A percentile compares a stretch with the other conserved stretches of the same genome.
Evolutionary conservation across 1,140 invertebrate genomes (phyloP).

Genomic region (Zaprionus gabonicus): DNA sequence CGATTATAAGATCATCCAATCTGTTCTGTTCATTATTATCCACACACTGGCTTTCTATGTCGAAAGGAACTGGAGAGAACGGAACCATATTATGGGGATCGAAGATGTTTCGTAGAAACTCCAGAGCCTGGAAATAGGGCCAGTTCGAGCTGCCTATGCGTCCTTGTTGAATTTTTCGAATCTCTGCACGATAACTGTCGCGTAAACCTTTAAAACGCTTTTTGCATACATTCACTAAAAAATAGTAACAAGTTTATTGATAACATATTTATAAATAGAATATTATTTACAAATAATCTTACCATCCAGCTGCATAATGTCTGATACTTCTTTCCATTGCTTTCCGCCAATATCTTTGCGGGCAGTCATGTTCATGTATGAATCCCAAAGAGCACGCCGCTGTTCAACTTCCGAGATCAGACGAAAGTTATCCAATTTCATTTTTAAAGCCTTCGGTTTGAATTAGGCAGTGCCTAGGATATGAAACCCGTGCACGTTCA

Average conservation of each 20-base stretch:
- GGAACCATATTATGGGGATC: constrained; percentile 49
- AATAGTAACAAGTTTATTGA: background rate
- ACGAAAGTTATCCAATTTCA: constrained; percentile 63
- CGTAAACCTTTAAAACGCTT: constrained; percentile 66
- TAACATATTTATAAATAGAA: background rate
- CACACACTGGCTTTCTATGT: background rate
- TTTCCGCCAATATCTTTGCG: constrained; percentile 53
- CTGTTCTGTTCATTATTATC: background rate
- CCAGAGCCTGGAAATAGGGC: constrained; percentile 60
- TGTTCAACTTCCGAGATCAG: constrained; percentile 57
- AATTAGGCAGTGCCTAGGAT: background rate
- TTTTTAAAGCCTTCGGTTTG: constrained; percentile 4
- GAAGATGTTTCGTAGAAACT: constrained; percentile 67
- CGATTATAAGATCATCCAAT: constrained; percentile 61
- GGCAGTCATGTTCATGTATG: constrained; percentile 37
- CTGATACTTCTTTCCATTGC: constrained; percentile 56
- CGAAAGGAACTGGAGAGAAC: constrained; percentile 37
- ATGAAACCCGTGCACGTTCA: background rate
- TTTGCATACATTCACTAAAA: constrained; percentile 48
- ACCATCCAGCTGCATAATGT: constrained; percentile 55
- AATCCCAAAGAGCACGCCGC: constrained; percentile 61
- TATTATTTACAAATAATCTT: background rate
- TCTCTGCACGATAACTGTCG: constrained; percentile 62
- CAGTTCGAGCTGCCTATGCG: constrained; percentile 43
- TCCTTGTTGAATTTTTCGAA: constrained; percentile 65